Conservation (phyloP, 1,140 invertebrate genomes). For the Pteromalus puparum region DNA sequence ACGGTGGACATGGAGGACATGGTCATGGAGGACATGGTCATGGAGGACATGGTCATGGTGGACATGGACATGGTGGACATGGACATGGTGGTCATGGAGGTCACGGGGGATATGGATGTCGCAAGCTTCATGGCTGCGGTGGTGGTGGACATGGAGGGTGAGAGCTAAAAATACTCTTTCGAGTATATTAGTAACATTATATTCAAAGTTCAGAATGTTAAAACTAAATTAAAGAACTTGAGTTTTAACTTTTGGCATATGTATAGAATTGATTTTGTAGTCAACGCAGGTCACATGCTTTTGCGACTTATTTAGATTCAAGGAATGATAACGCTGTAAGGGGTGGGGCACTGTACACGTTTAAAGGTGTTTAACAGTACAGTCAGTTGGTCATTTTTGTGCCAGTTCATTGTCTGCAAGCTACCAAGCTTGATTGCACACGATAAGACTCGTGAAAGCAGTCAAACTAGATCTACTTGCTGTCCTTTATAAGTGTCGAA, state of each 20-base stretch:
- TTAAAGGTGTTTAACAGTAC: too few species aligned
- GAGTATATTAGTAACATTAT: too few species aligned
- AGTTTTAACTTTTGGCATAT: too few species aligned
- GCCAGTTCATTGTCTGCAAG: not conserved
- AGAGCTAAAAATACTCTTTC: not conserved
- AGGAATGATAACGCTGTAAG: too few species aligned
- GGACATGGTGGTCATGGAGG: slow-evolving; percentile 31
- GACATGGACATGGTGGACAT: slow-evolving; percentile 29
- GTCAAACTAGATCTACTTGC: not conserved
- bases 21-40: slow-evolving; percentile 55
- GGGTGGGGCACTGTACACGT: too few species aligned
- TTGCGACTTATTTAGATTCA: too few species aligned
- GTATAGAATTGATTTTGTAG: not conserved
- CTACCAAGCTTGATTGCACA: not conserved
- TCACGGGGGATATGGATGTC: slow-evolving; percentile 22
- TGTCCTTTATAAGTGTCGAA: not conserved
- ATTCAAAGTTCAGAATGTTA: too few species aligned
- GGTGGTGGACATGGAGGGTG: slow-evolving; percentile 49
- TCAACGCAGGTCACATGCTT: too few species aligned
- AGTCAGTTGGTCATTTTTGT: not conserved
- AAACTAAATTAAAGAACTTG: too few species aligned
- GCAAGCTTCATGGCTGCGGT: slow-evolving; percentile 28
- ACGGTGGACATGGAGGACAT: slow-evolving; percentile 57
- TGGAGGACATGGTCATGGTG: slow-evolving; percentile 13
- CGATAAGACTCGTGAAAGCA: not conserved